Evolutionary conservation across 2,888 invertebrate species (phyloP).

Genomic region (Meghimatium bilineatum): DNA sequence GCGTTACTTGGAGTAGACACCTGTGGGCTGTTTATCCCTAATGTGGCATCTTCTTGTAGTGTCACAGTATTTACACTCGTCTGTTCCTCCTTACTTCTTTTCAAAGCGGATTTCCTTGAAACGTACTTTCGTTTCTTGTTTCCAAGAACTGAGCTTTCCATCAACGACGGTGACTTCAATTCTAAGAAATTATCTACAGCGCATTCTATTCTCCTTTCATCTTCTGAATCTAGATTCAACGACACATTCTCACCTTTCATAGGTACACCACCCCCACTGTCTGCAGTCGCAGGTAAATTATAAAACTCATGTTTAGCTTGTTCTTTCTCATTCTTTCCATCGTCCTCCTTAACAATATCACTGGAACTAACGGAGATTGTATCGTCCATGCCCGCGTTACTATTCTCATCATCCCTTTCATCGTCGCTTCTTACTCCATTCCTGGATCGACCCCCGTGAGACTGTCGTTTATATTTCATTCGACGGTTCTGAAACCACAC

Average conservation of each 20-base stretch:
- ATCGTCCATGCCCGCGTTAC: conserved; percentile 30
- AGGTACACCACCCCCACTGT: neutral
- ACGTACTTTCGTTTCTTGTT: conserved; percentile 27
- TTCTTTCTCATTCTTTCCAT: conserved; percentile 1
- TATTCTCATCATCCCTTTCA: conserved; percentile 24
- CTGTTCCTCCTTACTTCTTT: neutral
- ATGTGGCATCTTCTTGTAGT: neutral
- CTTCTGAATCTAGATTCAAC: conserved; percentile 22
- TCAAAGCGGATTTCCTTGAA: neutral
- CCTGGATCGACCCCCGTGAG: conserved; percentile 56
- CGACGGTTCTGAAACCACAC: conserved; percentile 99
- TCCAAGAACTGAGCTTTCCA: neutral
- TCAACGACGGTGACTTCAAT: conserved; percentile 25
- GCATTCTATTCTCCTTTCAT: conserved; percentile 41
- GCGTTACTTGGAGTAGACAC: conserved; percentile 52
- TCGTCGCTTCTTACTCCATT: conserved; percentile 26
- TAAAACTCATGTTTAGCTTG: neutral
- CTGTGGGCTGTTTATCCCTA: conserved; percentile 48
- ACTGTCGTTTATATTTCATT: conserved; percentile 85
- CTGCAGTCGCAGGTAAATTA: neutral
- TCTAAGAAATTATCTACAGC: conserved; percentile 44
- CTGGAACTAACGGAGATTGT: neutral
- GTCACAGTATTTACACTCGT: neutral
- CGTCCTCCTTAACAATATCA: conserved; percentile 17
- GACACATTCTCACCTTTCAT: conserved; percentile 32